Conservation (phyloP, 2,888 invertebrate genomes). For the Euplagia quadripunctaria region DNA sequence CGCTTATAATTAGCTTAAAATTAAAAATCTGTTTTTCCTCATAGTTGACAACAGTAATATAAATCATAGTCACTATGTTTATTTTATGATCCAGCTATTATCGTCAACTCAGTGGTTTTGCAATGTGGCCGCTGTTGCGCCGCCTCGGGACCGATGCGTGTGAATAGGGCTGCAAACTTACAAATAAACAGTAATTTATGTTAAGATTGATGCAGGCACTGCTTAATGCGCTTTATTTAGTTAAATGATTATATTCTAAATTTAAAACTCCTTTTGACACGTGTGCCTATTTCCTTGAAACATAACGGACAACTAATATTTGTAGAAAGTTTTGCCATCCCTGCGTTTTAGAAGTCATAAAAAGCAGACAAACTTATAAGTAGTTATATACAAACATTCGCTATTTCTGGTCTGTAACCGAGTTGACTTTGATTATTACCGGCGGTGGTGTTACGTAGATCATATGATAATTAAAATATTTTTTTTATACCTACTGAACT, state of each 20-base stretch:
- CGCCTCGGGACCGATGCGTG: slow-evolving; percentile 56
- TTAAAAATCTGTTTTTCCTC: slow-evolving; percentile 79
- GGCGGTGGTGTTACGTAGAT: slow-evolving; percentile 37
- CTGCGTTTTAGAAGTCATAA: slow-evolving; percentile 74
- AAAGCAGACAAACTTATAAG: slow-evolving; percentile 72
- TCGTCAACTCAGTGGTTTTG: slow-evolving; percentile 83
- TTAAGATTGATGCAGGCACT: neutral
- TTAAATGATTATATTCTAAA: neutral
- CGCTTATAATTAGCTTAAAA: slow-evolving; percentile 74
- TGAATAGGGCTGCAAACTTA: slow-evolving; percentile 53
- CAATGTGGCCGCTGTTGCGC: slow-evolving; percentile 72
- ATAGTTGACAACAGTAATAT: slow-evolving; percentile 76
- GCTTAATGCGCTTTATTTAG: neutral
- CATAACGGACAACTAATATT: slow-evolving; percentile 3
- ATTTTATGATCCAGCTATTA: slow-evolving; percentile 84
- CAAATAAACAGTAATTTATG: neutral
- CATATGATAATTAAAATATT: neutral
- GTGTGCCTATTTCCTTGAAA: neutral
- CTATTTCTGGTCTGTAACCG: slow-evolving; percentile 66
- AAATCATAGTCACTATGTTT: slow-evolving; percentile 81
- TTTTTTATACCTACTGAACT: too few species aligned
- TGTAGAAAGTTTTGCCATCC: slow-evolving; percentile 48
- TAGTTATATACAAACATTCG: slow-evolving; percentile 57
- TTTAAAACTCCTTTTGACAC: neutral
- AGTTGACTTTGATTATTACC: slow-evolving; percentile 53